Conservation (phyloP, 2,888 invertebrate species). For the Heliconius aoede region DNA sequence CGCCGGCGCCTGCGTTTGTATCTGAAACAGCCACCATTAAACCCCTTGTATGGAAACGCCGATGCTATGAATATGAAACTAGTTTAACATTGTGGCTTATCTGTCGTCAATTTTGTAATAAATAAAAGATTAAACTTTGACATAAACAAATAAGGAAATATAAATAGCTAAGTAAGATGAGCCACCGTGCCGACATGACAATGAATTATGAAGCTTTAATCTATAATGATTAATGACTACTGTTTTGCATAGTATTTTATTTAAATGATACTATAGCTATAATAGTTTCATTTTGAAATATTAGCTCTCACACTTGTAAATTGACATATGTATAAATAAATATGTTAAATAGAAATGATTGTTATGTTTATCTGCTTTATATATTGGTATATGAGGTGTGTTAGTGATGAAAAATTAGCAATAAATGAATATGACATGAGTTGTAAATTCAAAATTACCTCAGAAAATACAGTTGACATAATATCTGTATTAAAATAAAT, state of each 20-base stretch:
- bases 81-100: not conserved
- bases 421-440: slow-evolving; percentile 7
- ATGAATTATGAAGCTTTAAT: slow-evolving; percentile 16
- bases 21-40: slow-evolving; percentile 73
- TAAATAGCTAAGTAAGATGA: not conserved
- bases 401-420: slow-evolving; percentile 14
- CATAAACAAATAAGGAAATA: not conserved
- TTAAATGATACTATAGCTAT: not conserved
- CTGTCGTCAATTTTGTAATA: not conserved
- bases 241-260: not conserved
- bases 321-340: not conserved
- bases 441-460: slow-evolving; percentile 21
- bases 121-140: not conserved
- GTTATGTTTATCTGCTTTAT: not conserved
- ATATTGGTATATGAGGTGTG: not conserved
- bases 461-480: slow-evolving; percentile 15
- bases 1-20: slow-evolving; percentile 71
- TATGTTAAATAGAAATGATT: not conserved
- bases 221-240: not conserved
- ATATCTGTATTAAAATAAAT: slow-evolving; percentile 23
- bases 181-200: slow-evolving; percentile 3
- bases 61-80: not conserved
- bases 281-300: not conserved
- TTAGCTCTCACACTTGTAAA: not conserved
- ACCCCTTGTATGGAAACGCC: slow-evolving; percentile 34